Evolutionary conservation across 2,888 invertebrate species (phyloP).

Genomic region (Catonia carolina): DNA sequence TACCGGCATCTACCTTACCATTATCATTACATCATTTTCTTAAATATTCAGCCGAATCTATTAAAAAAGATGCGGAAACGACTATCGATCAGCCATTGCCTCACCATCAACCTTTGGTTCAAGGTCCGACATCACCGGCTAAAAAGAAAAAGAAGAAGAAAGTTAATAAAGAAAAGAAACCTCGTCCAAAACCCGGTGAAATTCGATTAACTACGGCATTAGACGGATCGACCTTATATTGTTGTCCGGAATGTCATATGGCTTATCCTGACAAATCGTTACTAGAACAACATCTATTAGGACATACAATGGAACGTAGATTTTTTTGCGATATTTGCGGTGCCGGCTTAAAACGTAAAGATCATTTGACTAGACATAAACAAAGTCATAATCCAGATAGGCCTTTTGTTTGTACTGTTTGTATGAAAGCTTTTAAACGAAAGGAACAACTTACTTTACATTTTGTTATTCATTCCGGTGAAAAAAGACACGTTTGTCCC

Average conservation of each 20-base stretch:
- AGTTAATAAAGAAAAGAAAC: conserved; percentile 62
- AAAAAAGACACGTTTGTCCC: conserved; percentile 78
- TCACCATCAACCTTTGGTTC: conserved; percentile 38
- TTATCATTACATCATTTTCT: conserved; percentile 75
- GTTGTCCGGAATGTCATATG: conserved; percentile 86
- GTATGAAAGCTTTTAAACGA: conserved; percentile 76
- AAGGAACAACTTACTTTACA: conserved; percentile 84
- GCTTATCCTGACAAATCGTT: conserved; percentile 79
- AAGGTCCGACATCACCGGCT: conserved; percentile 42
- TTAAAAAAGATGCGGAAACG: conserved; percentile 56
- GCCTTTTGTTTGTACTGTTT: conserved; percentile 81
- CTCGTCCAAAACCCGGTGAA: conserved; percentile 77
- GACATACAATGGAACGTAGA: conserved; percentile 75
- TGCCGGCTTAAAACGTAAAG: conserved; percentile 78
- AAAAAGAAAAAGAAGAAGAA: conserved; percentile 80
- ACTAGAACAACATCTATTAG: conserved; percentile 77
- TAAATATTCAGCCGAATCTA: conserved; percentile 67
- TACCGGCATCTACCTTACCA: conserved; percentile 66
- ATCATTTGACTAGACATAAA: conserved; percentile 79
- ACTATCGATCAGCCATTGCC: conserved; percentile 24
- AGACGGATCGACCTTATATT: conserved; percentile 77
- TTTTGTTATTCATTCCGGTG: conserved; percentile 84
- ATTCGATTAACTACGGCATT: conserved; percentile 53
- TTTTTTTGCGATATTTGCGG: conserved; percentile 87
- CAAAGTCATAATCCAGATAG: conserved; percentile 83